phyloP scores from a whole-genome alignment of 2,888 invertebrate genomes.

The Tipula unca region DNA sequence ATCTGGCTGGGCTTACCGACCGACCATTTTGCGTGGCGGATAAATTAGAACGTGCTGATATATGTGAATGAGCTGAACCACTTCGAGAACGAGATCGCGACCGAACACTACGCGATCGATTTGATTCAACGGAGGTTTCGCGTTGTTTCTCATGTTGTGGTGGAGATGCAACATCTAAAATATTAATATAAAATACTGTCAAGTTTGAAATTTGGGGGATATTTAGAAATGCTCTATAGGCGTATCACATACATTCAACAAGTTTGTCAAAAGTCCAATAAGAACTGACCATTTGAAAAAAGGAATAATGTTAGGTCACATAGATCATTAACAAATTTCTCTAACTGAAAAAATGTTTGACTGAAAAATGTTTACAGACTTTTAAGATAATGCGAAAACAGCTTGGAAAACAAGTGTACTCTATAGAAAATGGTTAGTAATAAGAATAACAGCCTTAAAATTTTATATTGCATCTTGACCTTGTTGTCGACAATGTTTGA shows the following conservation, averaged over 20 bases:
- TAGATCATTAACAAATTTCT: too few species aligned
- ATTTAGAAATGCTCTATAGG: too few species aligned
- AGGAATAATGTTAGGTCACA: too few species aligned
- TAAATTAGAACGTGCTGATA: neutral
- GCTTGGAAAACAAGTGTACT: too few species aligned
- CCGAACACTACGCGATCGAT: slow-evolving; percentile 24
- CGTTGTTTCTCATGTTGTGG: slow-evolving; percentile 23
- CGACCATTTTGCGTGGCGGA: neutral
- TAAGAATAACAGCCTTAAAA: too few species aligned
- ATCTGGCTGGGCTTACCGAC: neutral
- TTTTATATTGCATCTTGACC: neutral
- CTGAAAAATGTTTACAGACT: too few species aligned
- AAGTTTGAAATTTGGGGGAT: neutral
- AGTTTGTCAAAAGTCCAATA: too few species aligned
- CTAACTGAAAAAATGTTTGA: too few species aligned
- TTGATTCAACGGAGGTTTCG: slow-evolving; percentile 25
- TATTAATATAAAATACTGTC: neutral
- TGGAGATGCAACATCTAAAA: slow-evolving; percentile 21
- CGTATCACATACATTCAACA: too few species aligned
- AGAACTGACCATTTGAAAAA: too few species aligned
- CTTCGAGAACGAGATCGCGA: slow-evolving; percentile 24
- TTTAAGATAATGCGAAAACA: too few species aligned
- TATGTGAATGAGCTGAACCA: neutral
- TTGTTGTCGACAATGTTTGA: neutral
- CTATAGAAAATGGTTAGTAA: too few species aligned